phyloP scores from a whole-genome alignment of 2,797 vertebrate genomes.

The Sebastes variabilis region DNA sequence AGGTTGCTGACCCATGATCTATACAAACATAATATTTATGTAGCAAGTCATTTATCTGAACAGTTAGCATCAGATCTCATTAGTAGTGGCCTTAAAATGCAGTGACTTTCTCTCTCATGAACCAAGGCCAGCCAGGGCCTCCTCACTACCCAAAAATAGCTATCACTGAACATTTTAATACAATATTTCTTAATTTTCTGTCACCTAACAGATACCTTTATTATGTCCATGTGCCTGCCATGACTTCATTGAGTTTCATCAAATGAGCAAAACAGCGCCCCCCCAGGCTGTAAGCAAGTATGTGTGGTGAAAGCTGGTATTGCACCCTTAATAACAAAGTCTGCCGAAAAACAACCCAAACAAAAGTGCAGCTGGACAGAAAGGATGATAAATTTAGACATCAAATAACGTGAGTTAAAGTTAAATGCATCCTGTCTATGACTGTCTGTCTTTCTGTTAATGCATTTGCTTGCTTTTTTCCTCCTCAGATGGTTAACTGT shows the following conservation, averaged over 20 bases:
- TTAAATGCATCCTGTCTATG: not conserved
- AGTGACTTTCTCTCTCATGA: not conserved
- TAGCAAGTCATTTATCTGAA: not conserved
- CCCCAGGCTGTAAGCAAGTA: accelerated
- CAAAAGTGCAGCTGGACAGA: not conserved
- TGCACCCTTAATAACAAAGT: not conserved
- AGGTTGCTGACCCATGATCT: too few species aligned
- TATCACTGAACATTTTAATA: not conserved
- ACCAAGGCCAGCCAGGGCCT: not conserved
- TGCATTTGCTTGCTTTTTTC: not conserved
- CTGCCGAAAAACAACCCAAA: not conserved
- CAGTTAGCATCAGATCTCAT: not conserved
- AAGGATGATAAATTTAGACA: too few species aligned
- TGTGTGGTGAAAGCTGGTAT: not conserved
- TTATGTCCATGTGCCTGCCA: not conserved
- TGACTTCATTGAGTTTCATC: not conserved
- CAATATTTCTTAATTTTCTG: not conserved
- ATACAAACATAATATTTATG: not conserved
- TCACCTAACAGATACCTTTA: not conserved
- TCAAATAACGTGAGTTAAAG: constrained; percentile 4
- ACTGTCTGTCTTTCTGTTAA: not conserved
- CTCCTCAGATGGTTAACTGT: not conserved
- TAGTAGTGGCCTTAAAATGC: not conserved
- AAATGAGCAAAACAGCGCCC: not conserved
- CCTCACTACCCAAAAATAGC: not conserved